Evolutionary conservation across 1,140 invertebrate genomes (phyloP).

Genomic region (Neuroterus valhalla): DNA sequence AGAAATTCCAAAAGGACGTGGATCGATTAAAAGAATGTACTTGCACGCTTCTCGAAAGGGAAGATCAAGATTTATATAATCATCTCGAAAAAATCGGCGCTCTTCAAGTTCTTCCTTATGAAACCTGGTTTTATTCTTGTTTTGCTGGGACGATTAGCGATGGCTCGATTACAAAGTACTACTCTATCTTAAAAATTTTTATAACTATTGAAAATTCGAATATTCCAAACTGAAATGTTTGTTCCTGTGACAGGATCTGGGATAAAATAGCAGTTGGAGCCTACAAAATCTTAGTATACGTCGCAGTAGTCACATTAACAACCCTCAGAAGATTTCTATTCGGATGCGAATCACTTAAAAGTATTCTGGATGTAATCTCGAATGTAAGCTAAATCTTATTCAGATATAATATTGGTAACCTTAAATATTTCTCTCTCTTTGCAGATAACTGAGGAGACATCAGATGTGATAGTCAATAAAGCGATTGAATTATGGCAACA

Average conservation of each 20-base stretch:
- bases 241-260: constrained; percentile 82
- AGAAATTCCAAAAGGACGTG: constrained; percentile 80
- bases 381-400: constrained; percentile 75
- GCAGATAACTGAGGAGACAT: constrained; percentile 85
- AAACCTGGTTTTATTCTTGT: constrained; percentile 86
- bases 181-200: constrained; percentile 36
- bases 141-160: constrained; percentile 88
- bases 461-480: constrained; percentile 86
- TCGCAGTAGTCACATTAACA: constrained; percentile 83
- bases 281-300: constrained; percentile 86
- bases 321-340: constrained; percentile 81
- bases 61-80: constrained; percentile 82
- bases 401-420: constrained; percentile 32
- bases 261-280: constrained; percentile 91
- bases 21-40: constrained; percentile 80
- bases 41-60: constrained; percentile 81
- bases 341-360: constrained; percentile 77
- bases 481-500: constrained; percentile 87
- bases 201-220: constrained; percentile 16
- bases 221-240: constrained; percentile 35
- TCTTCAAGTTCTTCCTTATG: constrained; percentile 79
- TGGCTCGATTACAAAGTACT: constrained; percentile 84
- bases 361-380: constrained; percentile 79
- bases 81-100: constrained; percentile 77
- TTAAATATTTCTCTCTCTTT: constrained; percentile 58